Base-by-base conservation (phyloP, 2,113 vertebrate species). In the Larimichthys crocea region DNA sequence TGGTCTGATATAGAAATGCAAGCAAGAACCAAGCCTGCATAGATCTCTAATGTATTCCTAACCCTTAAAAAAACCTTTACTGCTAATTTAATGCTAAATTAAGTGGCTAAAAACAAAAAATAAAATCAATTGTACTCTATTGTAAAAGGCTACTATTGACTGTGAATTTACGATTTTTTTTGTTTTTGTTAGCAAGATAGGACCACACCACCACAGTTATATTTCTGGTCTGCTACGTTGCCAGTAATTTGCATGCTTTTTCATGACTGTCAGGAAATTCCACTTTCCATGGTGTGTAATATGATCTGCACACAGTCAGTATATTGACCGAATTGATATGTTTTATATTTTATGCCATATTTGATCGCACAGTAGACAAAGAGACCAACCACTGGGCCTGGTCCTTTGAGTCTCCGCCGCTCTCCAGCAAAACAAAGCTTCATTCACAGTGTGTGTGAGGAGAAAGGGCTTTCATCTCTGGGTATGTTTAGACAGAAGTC, bases 401-500 rank as follows among this genome's bases (percentile, higher is more conserved):
- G 69, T 50, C 64, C 87, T 92, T 90, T 90, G 91, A 93, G 85
- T 78, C 81, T 85, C 78, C n/a, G 63, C 73, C 66, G 67, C 79
- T 81, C 76, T 79, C 76, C 87, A 53, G 86, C 79, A 83, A 84
- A 91, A 93, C 93, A 93, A 92, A 92, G 92, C 88, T 74, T 76
- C 89, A 70, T 91, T 93, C 88, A 90, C 83, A 85, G 78, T 56
- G 78, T 83, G 79, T 67, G 86, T 60, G 77, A 82, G 84, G 86
- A 93, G 89, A 92, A 78, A 87, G 84, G 69, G 53, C 93, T 93
- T 93, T 93, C 91, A 93, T 94, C 87, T 91, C 77, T 67, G 86
- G 35, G 82, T 85, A 76, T 92, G 93, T 92, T 91, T 92, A 80
- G 76, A 92, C 88, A 89, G 87, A 88, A 89, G 85, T 87, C 82